phyloP scores from a whole-genome alignment of 2,888 invertebrate genomes.

The Drosophila acutilabella region DNA sequence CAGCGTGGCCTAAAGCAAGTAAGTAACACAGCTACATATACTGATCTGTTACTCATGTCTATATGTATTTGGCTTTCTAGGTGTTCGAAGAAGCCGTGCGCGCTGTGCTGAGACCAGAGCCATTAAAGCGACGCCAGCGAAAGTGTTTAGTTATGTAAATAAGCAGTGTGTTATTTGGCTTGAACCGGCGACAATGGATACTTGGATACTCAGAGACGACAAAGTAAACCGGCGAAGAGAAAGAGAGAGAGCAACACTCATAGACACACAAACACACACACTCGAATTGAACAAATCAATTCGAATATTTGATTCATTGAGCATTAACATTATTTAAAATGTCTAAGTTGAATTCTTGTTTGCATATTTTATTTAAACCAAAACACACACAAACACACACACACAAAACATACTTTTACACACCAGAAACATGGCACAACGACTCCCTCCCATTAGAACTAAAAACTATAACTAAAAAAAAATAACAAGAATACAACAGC shows the following conservation, averaged over 20 bases:
- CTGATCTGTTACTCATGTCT: constrained; percentile 24
- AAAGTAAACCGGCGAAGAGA: constrained; percentile 23
- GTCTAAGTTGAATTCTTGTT: constrained; percentile 53
- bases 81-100: constrained; percentile 99
- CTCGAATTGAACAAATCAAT: constrained; percentile 55
- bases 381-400: constrained; percentile 36
- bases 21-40: constrained; percentile 51
- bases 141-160: constrained; percentile 93
- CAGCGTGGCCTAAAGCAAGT: constrained; percentile 98
- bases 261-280: constrained; percentile 34
- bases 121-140: constrained; percentile 96
- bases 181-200: constrained; percentile 42
- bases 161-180: constrained; percentile 45
- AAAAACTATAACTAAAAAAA: constrained; percentile 32
- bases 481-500: constrained; percentile 51
- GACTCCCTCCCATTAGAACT: constrained; percentile 72
- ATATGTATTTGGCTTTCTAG: constrained; percentile 85
- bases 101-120: constrained; percentile 98
- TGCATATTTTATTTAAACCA: constrained; percentile 39
- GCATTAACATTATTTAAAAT: constrained; percentile 54
- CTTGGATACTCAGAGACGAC: constrained; percentile 52
- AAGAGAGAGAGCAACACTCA: constrained; percentile 12
- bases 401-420: no score
- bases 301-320: constrained; percentile 61
- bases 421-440: constrained; percentile 10